phyloP scores from a whole-genome alignment of 1,140 invertebrate species.

The Hormaphis cornu region DNA sequence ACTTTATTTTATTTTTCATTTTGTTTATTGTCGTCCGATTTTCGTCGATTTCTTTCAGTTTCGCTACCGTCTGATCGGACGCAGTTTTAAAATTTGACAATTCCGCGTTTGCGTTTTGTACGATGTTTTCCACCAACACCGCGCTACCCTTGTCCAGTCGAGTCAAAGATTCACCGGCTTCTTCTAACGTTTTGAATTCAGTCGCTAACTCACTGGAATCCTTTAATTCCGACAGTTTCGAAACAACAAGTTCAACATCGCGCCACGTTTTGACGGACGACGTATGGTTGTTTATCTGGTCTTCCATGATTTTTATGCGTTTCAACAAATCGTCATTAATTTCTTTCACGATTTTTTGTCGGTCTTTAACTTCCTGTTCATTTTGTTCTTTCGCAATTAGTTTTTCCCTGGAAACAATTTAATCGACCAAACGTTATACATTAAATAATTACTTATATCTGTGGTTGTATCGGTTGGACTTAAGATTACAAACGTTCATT shows the following conservation, averaged over 20 bases:
- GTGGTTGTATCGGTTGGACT: too few relatives aligned
- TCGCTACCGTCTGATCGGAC: not conserved
- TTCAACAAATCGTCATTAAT: not conserved
- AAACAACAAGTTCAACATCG: not conserved
- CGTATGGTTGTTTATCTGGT: not conserved
- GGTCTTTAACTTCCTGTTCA: conserved; percentile 12
- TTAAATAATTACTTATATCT: too few relatives aligned
- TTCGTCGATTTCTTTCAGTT: not conserved
- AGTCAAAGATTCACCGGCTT: not conserved
- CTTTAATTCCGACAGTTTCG: not conserved
- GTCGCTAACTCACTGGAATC: not conserved
- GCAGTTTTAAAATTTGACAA: not conserved
- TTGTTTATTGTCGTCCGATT: not conserved
- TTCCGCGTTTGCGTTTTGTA: not conserved
- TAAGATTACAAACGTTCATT: too few relatives aligned
- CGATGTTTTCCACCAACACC: not conserved
- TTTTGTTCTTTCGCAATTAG: conserved; percentile 2
- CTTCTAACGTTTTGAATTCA: not conserved
- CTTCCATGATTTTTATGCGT: not conserved
- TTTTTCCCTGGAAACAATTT: conserved; percentile 45
- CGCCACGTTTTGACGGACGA: not conserved
- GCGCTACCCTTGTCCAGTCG: not conserved
- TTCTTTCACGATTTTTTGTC: not conserved
- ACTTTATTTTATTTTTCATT: not conserved
- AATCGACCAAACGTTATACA: too few relatives aligned